Percentiles rank a stretch among this genome's conserved stretches.
Evolutionary conservation across 2,797 vertebrate species (phyloP).

Genomic region (Arnoldichthys spilopterus): DNA sequence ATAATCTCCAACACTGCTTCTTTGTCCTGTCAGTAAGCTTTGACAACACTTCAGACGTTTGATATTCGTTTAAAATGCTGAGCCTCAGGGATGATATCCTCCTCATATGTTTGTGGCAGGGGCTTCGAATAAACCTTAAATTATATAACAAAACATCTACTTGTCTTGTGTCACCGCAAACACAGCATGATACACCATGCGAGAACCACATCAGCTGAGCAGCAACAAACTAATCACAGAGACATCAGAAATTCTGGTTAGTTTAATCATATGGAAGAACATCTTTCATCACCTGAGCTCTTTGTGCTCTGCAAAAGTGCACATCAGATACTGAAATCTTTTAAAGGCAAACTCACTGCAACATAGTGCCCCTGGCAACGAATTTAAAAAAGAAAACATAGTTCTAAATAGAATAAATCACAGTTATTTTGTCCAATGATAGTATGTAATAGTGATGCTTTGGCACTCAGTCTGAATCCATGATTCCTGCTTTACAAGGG

Average conservation of each 20-base stretch:
- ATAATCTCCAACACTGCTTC: constrained; percentile 27
- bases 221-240: constrained; percentile 11
- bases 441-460: too few species aligned
- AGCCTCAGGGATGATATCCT: neutral
- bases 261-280: neutral
- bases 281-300: neutral
- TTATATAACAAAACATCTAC: constrained; percentile 42
- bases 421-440: too few species aligned
- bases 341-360: neutral
- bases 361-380: neutral
- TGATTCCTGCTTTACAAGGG: neutral
- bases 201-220: constrained; percentile 21
- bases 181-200: constrained; percentile 25
- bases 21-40: constrained; percentile 20
- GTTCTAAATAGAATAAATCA: neutral
- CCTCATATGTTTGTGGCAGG: constrained; percentile 6
- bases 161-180: constrained; percentile 27
- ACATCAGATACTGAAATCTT: neutral
- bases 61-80: constrained; percentile 23
- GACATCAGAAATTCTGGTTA: neutral
- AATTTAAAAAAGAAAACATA: neutral
- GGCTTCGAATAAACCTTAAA: constrained; percentile 36
- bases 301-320: neutral
- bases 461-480: neutral
- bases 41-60: constrained; percentile 17